Base-by-base conservation (phyloP, 2,888 invertebrate species). In the Ommatoiulus sabulosus region DNA sequence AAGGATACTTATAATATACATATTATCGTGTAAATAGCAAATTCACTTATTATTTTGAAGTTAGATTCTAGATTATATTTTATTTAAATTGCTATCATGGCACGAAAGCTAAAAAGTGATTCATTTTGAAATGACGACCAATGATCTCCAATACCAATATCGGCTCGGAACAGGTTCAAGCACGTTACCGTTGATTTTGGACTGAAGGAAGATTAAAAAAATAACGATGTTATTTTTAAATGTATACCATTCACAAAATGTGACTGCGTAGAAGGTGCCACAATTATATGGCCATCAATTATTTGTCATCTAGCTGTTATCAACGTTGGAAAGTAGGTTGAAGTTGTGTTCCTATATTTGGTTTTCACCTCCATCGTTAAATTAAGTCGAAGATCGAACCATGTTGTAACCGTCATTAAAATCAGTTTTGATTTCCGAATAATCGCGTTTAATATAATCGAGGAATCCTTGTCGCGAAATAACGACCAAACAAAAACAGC, bases 101-200 rank as follows among this genome's bases (percentile, higher is more conserved):
- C 63, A 63, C 20, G 63, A 63, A 63, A 63, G 63, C 63, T 63
- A 63, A 63, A 63, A 63, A 63, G 63, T 63, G 63, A 63, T 63
- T 63, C 63, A 63, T 63, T 20, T n/a, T 63, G 63, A 63, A 63
- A 63, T 63, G 63, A 63, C 63, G 63, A 20, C 20, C 63, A 63
- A 63, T 63, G 63, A 63, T 63, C 63, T 63, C 63, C 20, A 63
- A 63, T 20, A 63, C 63, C 63, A 20, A 63, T 63, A 63, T 63
- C 63, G 63, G 20, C 63, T 63, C 63, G 63, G 63, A 63, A 63
- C 63, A 63, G 20, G 63, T 63, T 63, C 5, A 20, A 63, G 20
- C 63, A 63, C 4, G 63, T 63, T n/a, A 63, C 15, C 17, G 10
- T 52, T 48, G 12, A 63, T n/a, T 63, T 63, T 63, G 63, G 20